Evolutionary conservation across 2,888 invertebrate species (phyloP).

Genomic region (Yponomeuta sedellus): DNA sequence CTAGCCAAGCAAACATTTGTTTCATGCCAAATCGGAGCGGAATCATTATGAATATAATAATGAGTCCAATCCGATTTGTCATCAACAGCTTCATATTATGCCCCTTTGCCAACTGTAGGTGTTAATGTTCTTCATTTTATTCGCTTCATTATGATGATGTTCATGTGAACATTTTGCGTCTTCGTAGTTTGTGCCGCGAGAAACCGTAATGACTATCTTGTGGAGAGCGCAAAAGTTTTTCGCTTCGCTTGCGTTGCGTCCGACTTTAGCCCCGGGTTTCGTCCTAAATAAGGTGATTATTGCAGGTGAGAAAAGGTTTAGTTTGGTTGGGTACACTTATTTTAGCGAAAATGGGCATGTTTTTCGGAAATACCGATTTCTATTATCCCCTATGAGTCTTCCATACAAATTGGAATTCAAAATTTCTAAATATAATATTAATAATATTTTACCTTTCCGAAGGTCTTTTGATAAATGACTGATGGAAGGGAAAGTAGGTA

Average conservation of each 20-base stretch:
- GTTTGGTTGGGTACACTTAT: neutral
- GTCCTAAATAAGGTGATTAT: constrained; percentile 55
- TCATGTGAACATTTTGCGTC: neutral
- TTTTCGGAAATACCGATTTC: neutral
- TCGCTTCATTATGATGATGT: neutral
- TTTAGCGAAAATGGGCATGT: neutral
- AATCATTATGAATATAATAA: no score
- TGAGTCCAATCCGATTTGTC: no score
- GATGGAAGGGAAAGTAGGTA: no score
- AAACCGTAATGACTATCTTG: constrained; percentile 52
- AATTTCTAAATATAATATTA: no score
- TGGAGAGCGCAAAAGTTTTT: constrained; percentile 54
- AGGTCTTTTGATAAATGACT: no score
- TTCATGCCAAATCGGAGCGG: no score
- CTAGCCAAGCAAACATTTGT: no score
- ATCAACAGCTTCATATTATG: no score
- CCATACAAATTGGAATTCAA: no score
- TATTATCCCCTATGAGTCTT: no score
- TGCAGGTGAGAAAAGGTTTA: constrained; percentile 30
- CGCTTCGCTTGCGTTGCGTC: constrained; percentile 40
- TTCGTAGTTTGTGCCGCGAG: constrained; percentile 19
- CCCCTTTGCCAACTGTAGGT: no score
- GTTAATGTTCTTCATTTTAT: neutral
- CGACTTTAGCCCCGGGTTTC: constrained; percentile 38
- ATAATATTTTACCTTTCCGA: no score